Conservation (phyloP, 2,113 vertebrate genomes). For the Neomonachus schauinslandi region DNA sequence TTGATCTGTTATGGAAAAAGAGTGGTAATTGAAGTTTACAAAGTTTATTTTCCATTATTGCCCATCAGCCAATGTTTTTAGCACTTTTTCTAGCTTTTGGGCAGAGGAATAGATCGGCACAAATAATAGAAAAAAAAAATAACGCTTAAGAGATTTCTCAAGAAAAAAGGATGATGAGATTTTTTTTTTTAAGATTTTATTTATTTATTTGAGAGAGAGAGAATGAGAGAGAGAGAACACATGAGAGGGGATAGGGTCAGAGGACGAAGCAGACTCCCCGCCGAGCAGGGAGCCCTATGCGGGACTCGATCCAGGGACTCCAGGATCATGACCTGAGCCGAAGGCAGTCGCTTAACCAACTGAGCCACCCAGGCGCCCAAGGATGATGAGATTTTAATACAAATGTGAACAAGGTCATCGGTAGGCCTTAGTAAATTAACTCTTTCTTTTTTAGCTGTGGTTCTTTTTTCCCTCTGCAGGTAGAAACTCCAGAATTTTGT, state of each 20-base stretch:
- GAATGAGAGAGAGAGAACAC: too few relatives aligned
- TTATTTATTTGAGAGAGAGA: too few relatives aligned
- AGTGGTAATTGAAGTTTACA: slow-evolving; percentile 51
- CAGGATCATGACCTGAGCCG: too few relatives aligned
- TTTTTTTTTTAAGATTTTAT: not conserved
- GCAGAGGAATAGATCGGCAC: slow-evolving; percentile 38
- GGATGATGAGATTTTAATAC: slow-evolving; percentile 37
- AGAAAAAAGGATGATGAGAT: slow-evolving; percentile 16
- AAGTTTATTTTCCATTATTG: slow-evolving; percentile 62
- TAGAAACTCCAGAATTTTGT: slow-evolving; percentile 37
- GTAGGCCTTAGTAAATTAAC: not conserved
- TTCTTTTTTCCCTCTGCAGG: not conserved
- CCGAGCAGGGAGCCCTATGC: too few relatives aligned
- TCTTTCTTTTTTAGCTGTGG: not conserved
- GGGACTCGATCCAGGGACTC: too few relatives aligned
- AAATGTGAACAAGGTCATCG: not conserved
- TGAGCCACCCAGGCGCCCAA: not conserved
- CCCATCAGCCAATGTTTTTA: slow-evolving; percentile 26
- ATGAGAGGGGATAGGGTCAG: too few relatives aligned
- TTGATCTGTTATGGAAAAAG: slow-evolving; percentile 52
- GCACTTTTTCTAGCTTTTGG: slow-evolving; percentile 43
- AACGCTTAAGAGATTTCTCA: slow-evolving; percentile 26
- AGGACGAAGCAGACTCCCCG: too few relatives aligned
- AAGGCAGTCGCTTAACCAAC: too few relatives aligned
- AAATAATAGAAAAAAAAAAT: slow-evolving; percentile 37